Evolutionary conservation across 2,113 vertebrate species (phyloP).

Genomic region (Paratilapia polleni): DNA sequence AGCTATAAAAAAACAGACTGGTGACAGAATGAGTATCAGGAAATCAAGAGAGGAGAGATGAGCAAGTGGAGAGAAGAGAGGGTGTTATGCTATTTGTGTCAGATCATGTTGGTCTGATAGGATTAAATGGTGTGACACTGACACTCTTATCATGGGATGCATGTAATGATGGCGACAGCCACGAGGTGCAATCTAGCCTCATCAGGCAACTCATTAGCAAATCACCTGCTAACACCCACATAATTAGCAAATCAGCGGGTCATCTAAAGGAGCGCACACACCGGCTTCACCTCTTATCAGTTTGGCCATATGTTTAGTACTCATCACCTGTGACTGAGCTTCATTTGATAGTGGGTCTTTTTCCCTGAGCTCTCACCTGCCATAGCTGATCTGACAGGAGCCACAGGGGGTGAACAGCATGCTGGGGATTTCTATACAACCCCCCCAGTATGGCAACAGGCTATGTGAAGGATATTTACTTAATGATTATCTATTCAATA

Average conservation of each 20-base stretch:
- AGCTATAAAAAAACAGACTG: conserved; percentile 37
- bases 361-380: conserved; percentile 11
- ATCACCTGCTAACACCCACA: conserved; percentile 68
- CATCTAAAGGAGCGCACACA: conserved; percentile 50
- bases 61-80: conserved; percentile 6
- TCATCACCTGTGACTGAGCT: neutral
- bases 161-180: conserved; percentile 48
- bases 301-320: conserved; percentile 46
- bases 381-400: neutral
- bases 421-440: conserved; percentile 7
- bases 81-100: conserved; percentile 50
- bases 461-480: neutral
- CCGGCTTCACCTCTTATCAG: conserved; percentile 52
- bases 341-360: conserved; percentile 6
- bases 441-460: conserved; percentile 7
- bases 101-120: conserved; percentile 46
- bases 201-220: conserved; percentile 65
- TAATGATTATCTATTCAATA: conserved; percentile 27
- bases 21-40: conserved; percentile 44
- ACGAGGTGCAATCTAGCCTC: conserved; percentile 48
- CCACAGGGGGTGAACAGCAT: neutral
- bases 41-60: conserved; percentile 28
- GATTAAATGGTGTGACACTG: conserved; percentile 64
- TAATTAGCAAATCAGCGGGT: conserved; percentile 73
- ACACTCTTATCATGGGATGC: conserved; percentile 60